Conservation (phyloP, 2,888 invertebrate species). For the Brachypalpus laphriformis region DNA sequence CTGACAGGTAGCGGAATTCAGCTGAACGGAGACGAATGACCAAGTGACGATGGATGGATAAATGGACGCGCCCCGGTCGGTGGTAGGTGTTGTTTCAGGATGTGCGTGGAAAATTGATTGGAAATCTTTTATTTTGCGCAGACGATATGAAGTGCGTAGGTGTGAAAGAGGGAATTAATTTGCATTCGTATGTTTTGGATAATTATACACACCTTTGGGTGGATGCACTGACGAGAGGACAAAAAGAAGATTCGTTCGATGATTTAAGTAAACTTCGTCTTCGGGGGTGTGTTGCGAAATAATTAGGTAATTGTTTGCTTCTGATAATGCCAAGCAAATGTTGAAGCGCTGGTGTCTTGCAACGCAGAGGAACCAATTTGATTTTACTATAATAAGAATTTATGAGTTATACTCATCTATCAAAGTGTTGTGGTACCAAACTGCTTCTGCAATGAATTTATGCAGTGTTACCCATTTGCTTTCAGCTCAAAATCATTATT, state of each 20-base stretch:
- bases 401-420: too few species aligned
- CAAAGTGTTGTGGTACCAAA: too few species aligned
- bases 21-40: slow-evolving; percentile 57
- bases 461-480: too few species aligned
- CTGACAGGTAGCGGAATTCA: slow-evolving; percentile 68
- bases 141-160: slow-evolving; percentile 48
- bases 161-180: slow-evolving; percentile 70
- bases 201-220: slow-evolving; percentile 69
- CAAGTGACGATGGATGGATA: slow-evolving; percentile 63
- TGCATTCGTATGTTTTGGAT: slow-evolving; percentile 71
- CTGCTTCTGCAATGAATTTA: too few species aligned
- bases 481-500: too few species aligned
- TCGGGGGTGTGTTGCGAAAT: slow-evolving; percentile 54
- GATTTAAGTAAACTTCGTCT: slow-evolving; percentile 1
- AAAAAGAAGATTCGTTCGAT: slow-evolving; percentile 3
- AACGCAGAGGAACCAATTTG: too few species aligned
- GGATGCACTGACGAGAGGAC: slow-evolving; percentile 6
- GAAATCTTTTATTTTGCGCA: slow-evolving; percentile 41
- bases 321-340: slow-evolving; percentile 21
- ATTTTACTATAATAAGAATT: too few species aligned
- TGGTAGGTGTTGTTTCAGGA: slow-evolving; percentile 56
- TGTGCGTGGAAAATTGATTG: slow-evolving; percentile 72
- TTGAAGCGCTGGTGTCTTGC: neutral
- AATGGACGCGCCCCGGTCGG: slow-evolving; percentile 54
- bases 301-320: slow-evolving; percentile 56